These are phyloP conservation scores for Setipinna tenuifilis DNA, from an alignment of 2,797 vertebrate genomes.

Conservation along the genomic window DNA sequence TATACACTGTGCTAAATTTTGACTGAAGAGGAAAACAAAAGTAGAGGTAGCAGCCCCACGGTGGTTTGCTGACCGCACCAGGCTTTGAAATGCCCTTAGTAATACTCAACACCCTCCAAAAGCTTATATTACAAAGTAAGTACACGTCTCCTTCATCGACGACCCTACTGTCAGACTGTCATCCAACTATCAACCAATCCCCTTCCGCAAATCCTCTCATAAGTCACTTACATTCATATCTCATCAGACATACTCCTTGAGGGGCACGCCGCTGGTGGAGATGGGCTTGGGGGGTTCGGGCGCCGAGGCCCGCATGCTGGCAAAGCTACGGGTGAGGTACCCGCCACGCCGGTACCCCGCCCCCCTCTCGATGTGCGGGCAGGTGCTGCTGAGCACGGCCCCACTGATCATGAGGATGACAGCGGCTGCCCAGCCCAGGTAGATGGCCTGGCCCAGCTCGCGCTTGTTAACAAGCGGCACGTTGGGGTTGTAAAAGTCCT, in stretches of 20 bases:
- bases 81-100: background rate
- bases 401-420: slow-evolving; percentile 82
- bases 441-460: slow-evolving; percentile 83
- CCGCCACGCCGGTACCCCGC: slow-evolving; percentile 72
- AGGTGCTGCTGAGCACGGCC: slow-evolving; percentile 79
- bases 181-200: background rate
- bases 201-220: background rate
- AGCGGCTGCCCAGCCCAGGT: slow-evolving; percentile 77
- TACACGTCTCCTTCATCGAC: background rate
- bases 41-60: background rate
- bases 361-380: slow-evolving; percentile 71
- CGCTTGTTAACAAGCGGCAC: slow-evolving; percentile 77
- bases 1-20: background rate
- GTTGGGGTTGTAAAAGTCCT: slow-evolving; percentile 81
- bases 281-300: slow-evolving; percentile 73
- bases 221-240: background rate
- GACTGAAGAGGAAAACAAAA: background rate
- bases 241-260: slow-evolving; percentile 80
- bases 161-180: background rate
- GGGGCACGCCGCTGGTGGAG: slow-evolving; percentile 65
- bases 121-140: background rate
- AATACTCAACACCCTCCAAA: background rate
- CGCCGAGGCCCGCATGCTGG: slow-evolving; percentile 67
- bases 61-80: background rate
- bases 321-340: slow-evolving; percentile 73